Conservation (phyloP, 64 coral and sea anemone species). For the Porites australiensis region DNA sequence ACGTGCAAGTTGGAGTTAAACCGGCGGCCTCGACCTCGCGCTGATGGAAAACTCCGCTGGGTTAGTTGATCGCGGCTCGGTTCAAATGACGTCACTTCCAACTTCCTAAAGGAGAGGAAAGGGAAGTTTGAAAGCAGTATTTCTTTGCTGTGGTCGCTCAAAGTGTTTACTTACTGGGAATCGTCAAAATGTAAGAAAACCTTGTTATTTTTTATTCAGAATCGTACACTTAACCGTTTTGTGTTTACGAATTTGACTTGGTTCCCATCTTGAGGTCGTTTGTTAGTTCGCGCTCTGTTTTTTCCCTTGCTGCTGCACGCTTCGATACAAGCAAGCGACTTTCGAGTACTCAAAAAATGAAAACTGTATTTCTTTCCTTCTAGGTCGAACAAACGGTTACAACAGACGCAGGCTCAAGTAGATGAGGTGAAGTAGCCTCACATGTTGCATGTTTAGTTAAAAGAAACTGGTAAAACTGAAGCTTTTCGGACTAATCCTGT, state of each 20-base stretch:
- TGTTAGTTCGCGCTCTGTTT: not conserved
- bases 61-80: not conserved
- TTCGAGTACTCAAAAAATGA: too few species aligned
- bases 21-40: slow-evolving; percentile 71
- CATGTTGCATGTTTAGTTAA: too few species aligned
- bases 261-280: not conserved
- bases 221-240: not conserved
- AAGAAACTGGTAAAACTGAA: too few species aligned
- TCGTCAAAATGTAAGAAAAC: slow-evolving; percentile 35
- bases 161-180: not conserved
- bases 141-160: not conserved
- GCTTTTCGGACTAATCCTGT: too few species aligned
- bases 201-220: not conserved
- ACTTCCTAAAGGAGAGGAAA: slow-evolving; percentile 1
- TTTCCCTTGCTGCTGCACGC: not conserved
- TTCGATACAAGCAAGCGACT: not conserved
- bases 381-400: slow-evolving; percentile 94
- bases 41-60: slow-evolving; percentile 44
- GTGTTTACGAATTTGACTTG: not conserved
- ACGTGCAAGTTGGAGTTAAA: slow-evolving; percentile 62
- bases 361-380: slow-evolving; percentile 9
- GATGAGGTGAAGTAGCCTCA: slow-evolving; percentile 80
- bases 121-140: not conserved
- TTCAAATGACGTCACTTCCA: slow-evolving; percentile 68
- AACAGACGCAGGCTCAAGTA: slow-evolving; percentile 96